Evolutionary conservation across 2,888 invertebrate species (phyloP).

Genomic region (Limenitis camilla): DNA sequence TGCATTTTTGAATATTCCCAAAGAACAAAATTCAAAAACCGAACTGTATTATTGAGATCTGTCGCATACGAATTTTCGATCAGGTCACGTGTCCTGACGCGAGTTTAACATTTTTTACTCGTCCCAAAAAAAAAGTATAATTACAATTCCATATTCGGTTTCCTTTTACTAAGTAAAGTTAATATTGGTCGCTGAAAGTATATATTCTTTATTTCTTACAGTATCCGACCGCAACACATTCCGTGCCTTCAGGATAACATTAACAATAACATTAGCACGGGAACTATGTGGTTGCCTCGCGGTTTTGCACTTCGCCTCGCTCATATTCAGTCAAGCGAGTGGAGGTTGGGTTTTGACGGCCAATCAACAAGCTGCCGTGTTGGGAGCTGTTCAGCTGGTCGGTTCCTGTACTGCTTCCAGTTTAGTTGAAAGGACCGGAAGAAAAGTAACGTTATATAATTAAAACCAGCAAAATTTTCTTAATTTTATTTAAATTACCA

Average conservation of each 20-base stretch:
- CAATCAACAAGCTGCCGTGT: conserved; percentile 58
- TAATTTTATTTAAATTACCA: neutral
- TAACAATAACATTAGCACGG: conserved; percentile 57
- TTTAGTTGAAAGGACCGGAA: conserved; percentile 58
- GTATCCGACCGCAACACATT: conserved; percentile 56
- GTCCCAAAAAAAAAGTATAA: too few relatives aligned
- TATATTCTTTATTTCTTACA: conserved; percentile 23
- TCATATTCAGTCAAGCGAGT: conserved; percentile 59
- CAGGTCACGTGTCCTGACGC: too few relatives aligned
- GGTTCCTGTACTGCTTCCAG: conserved; percentile 60
- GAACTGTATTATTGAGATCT: too few relatives aligned
- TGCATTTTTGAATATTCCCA: too few relatives aligned
- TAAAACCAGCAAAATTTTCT: neutral
- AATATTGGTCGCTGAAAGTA: neutral
- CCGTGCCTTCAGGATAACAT: conserved; percentile 72
- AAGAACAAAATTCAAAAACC: too few relatives aligned
- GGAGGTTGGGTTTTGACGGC: conserved; percentile 46
- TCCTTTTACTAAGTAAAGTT: too few relatives aligned
- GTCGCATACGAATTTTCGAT: too few relatives aligned
- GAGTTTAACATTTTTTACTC: too few relatives aligned
- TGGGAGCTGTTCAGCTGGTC: conserved; percentile 56
- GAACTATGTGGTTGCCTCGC: conserved; percentile 66
- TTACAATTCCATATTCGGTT: too few relatives aligned
- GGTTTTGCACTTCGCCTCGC: conserved; percentile 61
- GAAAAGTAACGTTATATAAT: conserved; percentile 51